These are phyloP conservation scores for Argyresthia albistria DNA, from an alignment of 2,888 invertebrate species.

Conservation along the genomic window DNA sequence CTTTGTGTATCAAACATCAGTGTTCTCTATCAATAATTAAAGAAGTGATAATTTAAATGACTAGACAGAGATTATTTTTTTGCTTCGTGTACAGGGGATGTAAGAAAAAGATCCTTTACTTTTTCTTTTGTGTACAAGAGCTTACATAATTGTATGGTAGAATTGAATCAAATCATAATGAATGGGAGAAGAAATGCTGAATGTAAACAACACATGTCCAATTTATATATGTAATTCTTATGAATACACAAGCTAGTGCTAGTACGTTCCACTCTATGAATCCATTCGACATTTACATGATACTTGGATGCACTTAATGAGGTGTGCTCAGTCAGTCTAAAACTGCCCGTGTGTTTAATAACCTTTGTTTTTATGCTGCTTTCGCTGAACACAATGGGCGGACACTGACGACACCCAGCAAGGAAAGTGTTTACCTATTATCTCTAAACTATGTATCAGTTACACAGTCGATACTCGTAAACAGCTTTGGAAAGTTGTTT, in stretches of 20 bases:
- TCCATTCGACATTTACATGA: background rate
- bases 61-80: too few species aligned
- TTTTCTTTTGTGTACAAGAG: background rate
- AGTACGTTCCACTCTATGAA: too few species aligned
- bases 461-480: constrained; percentile 16
- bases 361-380: constrained; percentile 52
- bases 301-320: background rate
- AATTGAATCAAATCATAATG: too few species aligned
- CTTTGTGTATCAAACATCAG: too few species aligned
- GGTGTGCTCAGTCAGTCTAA: background rate
- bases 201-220: too few species aligned
- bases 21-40: too few species aligned
- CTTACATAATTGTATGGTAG: too few species aligned
- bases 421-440: constrained; percentile 42
- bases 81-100: too few species aligned
- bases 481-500: background rate
- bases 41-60: too few species aligned
- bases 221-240: too few species aligned
- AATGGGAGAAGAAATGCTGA: too few species aligned
- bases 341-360: constrained; percentile 21
- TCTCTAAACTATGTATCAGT: constrained; percentile 16
- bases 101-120: background rate
- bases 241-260: too few species aligned
- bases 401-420: constrained; percentile 37
- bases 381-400: constrained; percentile 52